Conservation (phyloP, 2,888 invertebrate genomes). For the Macaria notata region DNA sequence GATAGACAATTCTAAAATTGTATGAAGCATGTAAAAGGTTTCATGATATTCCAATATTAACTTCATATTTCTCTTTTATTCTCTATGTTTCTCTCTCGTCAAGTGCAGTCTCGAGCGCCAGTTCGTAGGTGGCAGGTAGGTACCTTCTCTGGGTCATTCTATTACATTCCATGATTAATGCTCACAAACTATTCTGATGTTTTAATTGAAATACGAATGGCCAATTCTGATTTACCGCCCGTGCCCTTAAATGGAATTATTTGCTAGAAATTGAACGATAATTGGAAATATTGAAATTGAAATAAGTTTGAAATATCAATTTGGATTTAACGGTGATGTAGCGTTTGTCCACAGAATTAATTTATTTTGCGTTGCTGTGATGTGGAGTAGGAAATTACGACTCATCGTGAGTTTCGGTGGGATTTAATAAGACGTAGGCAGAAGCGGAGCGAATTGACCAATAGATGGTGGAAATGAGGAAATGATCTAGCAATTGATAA, state of each 20-base stretch:
- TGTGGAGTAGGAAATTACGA: conserved; percentile 17
- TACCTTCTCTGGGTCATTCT: conserved; percentile 35
- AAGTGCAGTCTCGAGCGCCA: too few species aligned
- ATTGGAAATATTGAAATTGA: conserved; percentile 36
- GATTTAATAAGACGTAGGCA: not conserved
- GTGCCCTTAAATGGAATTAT: conserved; percentile 52
- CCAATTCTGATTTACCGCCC: conserved; percentile 55
- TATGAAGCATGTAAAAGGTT: too few species aligned
- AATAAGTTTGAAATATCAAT: conserved; percentile 13
- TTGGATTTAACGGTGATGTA: conserved; percentile 22
- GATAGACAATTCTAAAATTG: too few species aligned
- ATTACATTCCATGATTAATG: conserved; percentile 58
- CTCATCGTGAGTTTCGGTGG: conserved; percentile 16
- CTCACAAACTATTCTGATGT: conserved; percentile 52
- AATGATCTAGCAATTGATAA: too few species aligned
- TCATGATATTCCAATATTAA: too few species aligned
- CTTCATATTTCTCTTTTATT: too few species aligned
- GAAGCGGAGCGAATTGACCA: not conserved
- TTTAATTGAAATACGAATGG: conserved; percentile 55
- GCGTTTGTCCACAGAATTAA: conserved; percentile 20
- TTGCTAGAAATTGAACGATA: conserved; percentile 36
- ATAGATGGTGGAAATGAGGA: not conserved
- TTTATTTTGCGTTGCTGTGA: conserved; percentile 5
- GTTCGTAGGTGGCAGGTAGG: too few species aligned
- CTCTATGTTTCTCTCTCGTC: too few species aligned